Conservation (phyloP, 1,140 invertebrate genomes). For the Linepithema humile region DNA sequence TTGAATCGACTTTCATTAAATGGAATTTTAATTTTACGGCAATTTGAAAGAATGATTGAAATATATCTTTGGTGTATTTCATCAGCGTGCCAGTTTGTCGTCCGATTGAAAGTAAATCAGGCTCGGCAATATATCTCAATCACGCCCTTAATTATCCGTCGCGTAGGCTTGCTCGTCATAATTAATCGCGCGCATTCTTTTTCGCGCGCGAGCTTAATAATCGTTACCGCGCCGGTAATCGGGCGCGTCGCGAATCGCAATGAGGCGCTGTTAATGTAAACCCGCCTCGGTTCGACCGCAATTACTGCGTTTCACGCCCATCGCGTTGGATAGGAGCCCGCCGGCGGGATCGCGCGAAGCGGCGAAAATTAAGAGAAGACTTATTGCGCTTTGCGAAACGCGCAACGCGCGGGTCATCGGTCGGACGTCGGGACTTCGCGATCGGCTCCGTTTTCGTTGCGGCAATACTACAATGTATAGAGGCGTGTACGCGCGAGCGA, state of each 20-base stretch:
- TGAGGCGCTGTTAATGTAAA: constrained; percentile 50
- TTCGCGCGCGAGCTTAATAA: constrained; percentile 17
- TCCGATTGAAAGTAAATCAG: constrained; percentile 44
- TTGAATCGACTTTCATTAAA: neutral
- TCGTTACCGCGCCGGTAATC: constrained; percentile 53
- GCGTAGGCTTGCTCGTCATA: neutral
- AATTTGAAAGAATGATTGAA: neutral
- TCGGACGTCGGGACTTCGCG: constrained; percentile 16
- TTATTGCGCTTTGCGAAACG: constrained; percentile 60
- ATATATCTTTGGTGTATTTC: neutral
- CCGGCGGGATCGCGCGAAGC: neutral
- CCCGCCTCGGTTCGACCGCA: constrained; percentile 15
- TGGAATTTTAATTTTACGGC: neutral
- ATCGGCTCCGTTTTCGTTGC: constrained; percentile 1
- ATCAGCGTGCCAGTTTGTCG: neutral
- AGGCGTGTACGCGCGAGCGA: constrained; percentile 24
- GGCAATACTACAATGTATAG: neutral
- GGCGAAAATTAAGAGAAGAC: constrained; percentile 64
- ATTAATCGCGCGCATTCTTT: constrained; percentile 3
- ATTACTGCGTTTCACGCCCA: constrained; percentile 61
- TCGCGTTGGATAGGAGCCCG: constrained; percentile 20
- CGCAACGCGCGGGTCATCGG: constrained; percentile 28
- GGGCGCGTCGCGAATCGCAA: constrained; percentile 53
- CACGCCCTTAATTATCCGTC: constrained; percentile 35
- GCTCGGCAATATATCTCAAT: constrained; percentile 29